These are phyloP conservation scores for Odobenus rosmarus DNA, from an alignment of 2,113 vertebrate species.

Conservation along the genomic window DNA sequence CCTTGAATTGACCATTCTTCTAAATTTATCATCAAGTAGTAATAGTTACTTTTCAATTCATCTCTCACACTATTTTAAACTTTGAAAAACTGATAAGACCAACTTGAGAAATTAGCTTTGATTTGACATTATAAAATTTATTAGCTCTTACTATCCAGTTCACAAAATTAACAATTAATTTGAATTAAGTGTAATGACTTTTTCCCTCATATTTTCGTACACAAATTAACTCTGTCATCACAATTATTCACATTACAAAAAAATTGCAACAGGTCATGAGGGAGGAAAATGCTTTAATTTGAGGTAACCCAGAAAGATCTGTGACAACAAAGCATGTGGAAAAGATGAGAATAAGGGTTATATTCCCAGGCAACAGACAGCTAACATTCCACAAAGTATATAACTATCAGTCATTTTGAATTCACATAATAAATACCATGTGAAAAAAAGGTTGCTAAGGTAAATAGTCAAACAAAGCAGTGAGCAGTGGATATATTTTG, in stretches of 20 bases:
- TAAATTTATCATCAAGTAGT: slow-evolving; percentile 5
- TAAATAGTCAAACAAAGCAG: neutral
- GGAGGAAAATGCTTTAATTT: slow-evolving; percentile 67
- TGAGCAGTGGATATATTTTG: neutral
- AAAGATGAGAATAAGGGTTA: neutral
- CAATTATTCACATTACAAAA: slow-evolving; percentile 73
- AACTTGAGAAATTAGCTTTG: slow-evolving; percentile 63
- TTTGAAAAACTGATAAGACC: slow-evolving; percentile 40
- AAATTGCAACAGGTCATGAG: slow-evolving; percentile 52
- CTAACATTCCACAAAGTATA: neutral
- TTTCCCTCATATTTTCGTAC: slow-evolving; percentile 61
- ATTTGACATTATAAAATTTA: slow-evolving; percentile 57
- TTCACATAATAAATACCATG: neutral
- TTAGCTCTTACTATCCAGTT: slow-evolving; percentile 39
- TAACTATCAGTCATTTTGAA: slow-evolving; percentile 7
- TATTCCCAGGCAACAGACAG: neutral
- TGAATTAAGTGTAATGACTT: slow-evolving; percentile 67
- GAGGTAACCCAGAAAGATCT: slow-evolving; percentile 50
- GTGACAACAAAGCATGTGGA: neutral
- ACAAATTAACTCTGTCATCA: slow-evolving; percentile 73
- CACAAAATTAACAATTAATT: slow-evolving; percentile 70
- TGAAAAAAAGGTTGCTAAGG: neutral
- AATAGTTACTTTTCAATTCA: slow-evolving; percentile 32
- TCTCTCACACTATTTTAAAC: neutral
- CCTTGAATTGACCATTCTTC: slow-evolving; percentile 3